Conservation (phyloP, 2,888 invertebrate species). For the Drosophila monieri region DNA sequence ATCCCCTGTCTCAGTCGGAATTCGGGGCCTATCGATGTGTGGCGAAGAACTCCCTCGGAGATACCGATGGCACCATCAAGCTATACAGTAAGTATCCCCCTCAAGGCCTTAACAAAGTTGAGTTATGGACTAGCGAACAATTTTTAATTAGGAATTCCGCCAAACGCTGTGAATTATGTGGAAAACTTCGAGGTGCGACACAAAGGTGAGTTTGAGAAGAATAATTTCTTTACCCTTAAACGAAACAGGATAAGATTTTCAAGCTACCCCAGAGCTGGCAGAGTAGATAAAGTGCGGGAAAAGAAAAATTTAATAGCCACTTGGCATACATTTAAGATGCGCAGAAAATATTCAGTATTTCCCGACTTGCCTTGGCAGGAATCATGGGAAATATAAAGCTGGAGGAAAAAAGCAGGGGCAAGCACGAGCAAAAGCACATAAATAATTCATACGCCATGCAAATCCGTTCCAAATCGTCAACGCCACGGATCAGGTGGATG, state of each 20-base stretch:
- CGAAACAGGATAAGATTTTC: not conserved
- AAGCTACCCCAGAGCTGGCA: not conserved
- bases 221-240: not conserved
- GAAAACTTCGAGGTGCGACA: slow-evolving; percentile 82
- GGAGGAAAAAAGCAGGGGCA: slow-evolving; percentile 35
- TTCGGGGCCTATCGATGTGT: slow-evolving; percentile 93
- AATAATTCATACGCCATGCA: slow-evolving; percentile 80
- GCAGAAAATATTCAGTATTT: slow-evolving; percentile 70
- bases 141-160: slow-evolving; percentile 81
- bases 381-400: slow-evolving; percentile 46
- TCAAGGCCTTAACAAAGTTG: not conserved
- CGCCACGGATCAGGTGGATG: slow-evolving; percentile 57
- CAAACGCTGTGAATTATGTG: slow-evolving; percentile 83
- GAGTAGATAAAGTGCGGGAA: slow-evolving; percentile 44
- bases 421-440: slow-evolving; percentile 53
- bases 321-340: slow-evolving; percentile 79
- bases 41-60: slow-evolving; percentile 92
- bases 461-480: slow-evolving; percentile 77
- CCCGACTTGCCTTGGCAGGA: slow-evolving; percentile 26
- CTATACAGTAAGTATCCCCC: slow-evolving; percentile 89
- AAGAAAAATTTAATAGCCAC: slow-evolving; percentile 74
- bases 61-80: slow-evolving; percentile 93
- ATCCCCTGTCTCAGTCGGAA: slow-evolving; percentile 87
- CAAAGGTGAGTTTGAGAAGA: slow-evolving; percentile 79
- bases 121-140: not conserved